Conservation (phyloP, 2,888 invertebrate genomes). For the Ophion costatus region DNA sequence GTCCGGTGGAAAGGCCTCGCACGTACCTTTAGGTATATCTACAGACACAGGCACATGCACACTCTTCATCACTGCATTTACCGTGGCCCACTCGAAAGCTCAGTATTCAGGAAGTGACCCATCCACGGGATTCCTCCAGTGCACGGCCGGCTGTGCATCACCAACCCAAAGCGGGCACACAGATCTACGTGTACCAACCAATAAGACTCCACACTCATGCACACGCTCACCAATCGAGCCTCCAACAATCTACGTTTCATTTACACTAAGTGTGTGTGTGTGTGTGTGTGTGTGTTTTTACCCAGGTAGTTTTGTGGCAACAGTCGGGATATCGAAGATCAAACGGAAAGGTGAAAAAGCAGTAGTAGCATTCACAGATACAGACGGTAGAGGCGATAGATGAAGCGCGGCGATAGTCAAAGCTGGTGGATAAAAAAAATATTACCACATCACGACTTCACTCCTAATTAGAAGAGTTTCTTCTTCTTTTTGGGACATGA, state of each 20-base stretch:
- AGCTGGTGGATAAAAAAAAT: neutral
- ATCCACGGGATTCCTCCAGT: conserved; percentile 36
- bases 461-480: conserved; percentile 45
- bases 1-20: conserved; percentile 37
- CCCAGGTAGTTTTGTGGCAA: neutral
- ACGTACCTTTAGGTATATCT: neutral
- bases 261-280: neutral
- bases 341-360: neutral
- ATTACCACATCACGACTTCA: conserved; percentile 25
- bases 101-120: conserved; percentile 37
- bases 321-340: neutral
- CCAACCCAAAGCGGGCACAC: neutral
- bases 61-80: conserved; percentile 49
- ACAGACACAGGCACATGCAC: neutral
- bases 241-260: neutral
- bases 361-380: neutral
- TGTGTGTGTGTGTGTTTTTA: neutral
- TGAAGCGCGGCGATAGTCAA: neutral
- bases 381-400: neutral
- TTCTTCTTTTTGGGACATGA: neutral
- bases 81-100: conserved; percentile 35
- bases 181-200: conserved; percentile 1
- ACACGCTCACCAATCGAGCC: neutral
- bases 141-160: conserved; percentile 2
- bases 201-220: neutral